Conservation (phyloP, 2,113 vertebrate species). For the Anoura caudifer region DNA sequence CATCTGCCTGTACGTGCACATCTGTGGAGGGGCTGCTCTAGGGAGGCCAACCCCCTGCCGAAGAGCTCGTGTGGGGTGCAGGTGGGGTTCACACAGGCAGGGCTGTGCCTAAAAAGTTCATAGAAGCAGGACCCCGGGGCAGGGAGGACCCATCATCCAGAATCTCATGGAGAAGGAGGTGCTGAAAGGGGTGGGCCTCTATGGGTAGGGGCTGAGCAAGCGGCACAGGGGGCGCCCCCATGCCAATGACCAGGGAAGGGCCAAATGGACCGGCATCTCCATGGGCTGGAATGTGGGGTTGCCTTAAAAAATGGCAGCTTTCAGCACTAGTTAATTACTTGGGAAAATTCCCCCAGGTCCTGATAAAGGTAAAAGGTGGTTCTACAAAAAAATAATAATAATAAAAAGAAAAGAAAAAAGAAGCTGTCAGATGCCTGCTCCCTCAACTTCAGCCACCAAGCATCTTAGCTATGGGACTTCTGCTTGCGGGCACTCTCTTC, state of each 20-base stretch:
- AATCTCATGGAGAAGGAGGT: neutral
- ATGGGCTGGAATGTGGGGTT: neutral
- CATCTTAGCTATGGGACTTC: neutral
- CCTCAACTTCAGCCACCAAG: neutral
- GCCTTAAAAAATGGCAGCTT: neutral
- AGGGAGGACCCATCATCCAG: neutral
- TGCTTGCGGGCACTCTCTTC: neutral
- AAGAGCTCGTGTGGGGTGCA: neutral
- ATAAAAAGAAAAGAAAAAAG: neutral
- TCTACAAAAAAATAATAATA: neutral
- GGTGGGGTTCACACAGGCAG: neutral
- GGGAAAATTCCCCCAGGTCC: neutral
- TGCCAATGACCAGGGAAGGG: neutral
- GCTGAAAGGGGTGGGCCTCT: neutral
- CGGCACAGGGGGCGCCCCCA: fast-evolving
- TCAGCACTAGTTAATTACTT: neutral
- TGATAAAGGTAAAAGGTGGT: neutral
- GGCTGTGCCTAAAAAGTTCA: neutral
- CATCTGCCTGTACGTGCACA: neutral
- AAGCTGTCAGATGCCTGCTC: neutral
- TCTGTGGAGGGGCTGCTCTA: neutral
- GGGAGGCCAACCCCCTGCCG: neutral
- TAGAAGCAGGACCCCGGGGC: neutral
- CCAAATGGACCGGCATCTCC: too few species aligned
- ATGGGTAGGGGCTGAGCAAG: neutral